Conservation (phyloP, 2,888 invertebrate species). For the Drepana falcataria region DNA sequence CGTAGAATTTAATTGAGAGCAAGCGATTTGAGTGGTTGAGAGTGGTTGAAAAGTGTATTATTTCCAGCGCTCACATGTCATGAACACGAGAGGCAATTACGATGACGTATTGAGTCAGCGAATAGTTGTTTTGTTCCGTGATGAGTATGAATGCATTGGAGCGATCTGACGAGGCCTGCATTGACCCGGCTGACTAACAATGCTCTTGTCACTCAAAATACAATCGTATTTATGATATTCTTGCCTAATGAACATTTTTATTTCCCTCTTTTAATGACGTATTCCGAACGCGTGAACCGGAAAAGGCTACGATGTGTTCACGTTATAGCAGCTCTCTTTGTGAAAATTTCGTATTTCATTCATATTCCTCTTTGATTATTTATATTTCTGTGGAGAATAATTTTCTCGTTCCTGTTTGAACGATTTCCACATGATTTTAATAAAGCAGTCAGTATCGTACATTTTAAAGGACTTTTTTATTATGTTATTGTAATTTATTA, state of each 20-base stretch:
- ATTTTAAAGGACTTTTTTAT: no score
- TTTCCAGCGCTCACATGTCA: slow-evolving; percentile 34
- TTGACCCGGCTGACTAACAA: slow-evolving; percentile 32
- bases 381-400: neutral
- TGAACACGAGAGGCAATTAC: slow-evolving; percentile 56
- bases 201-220: slow-evolving; percentile 30
- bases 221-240: slow-evolving; percentile 48
- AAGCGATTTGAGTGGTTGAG: slow-evolving; percentile 35
- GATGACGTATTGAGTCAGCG: slow-evolving; percentile 53
- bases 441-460: neutral
- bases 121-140: slow-evolving; percentile 50
- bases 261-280: slow-evolving; percentile 11
- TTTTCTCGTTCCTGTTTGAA: neutral
- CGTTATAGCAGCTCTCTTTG: slow-evolving; percentile 7
- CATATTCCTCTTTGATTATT: neutral
- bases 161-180: slow-evolving; percentile 29
- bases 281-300: slow-evolving; percentile 1
- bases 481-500: no score
- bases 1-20: slow-evolving; percentile 34
- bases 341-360: neutral
- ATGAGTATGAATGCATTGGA: slow-evolving; percentile 35
- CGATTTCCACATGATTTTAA: neutral
- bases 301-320: slow-evolving; percentile 14
- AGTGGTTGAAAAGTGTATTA: slow-evolving; percentile 37
- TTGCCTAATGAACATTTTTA: slow-evolving; percentile 24